Evolutionary conservation across 1,140 invertebrate genomes (phyloP), one percentile per base, ranked within the genome.

Genomic region (Formica exsecta): DNA sequence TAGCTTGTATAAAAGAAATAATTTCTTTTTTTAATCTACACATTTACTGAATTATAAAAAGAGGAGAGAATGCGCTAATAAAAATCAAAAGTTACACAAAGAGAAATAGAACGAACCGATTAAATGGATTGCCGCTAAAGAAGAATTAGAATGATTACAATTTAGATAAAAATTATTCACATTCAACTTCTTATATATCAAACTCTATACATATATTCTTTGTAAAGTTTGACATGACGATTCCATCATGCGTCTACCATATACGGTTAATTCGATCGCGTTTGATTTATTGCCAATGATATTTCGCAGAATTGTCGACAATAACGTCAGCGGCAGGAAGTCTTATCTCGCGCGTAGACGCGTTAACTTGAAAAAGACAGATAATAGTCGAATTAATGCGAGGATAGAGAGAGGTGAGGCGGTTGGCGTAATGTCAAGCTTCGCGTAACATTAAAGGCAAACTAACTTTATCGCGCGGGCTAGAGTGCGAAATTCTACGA

Each of bases 401-500:
- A 44, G 77, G 36, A 41, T 71, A 57, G 61, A 38, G 44, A 59
- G 51, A 59, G 36, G 4, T 51, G 48, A 51, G 48, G 5, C 13
- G n/a, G 4, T 71, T 73, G 25, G 25, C 36, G 66, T 22, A 61
- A 81, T 25, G 22, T 36, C 13, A 13, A 8, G 54, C n/a, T 9
- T 62, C 29, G 48, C n/a, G 25, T 62, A 74, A 36, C 29, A 5
- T 83, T 62, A 61, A 62, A 61, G 54, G 7, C 54, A 74, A 36
- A 61, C 54, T 44, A 32, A 41, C 11, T 61, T 83, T 83, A 83
- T 83, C 79, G 79, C 54, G 79, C 29, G 38, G 29, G 29, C 66
- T 83, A 83, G 48, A 51, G 68, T 13, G 68, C 68, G 68, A 51
- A 3, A 83, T 83, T 83, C 79, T 83, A 73, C 68, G 79, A 83